phyloP scores from a whole-genome alignment of 2,888 invertebrate genomes.

The Lampropteryx suffumata region DNA sequence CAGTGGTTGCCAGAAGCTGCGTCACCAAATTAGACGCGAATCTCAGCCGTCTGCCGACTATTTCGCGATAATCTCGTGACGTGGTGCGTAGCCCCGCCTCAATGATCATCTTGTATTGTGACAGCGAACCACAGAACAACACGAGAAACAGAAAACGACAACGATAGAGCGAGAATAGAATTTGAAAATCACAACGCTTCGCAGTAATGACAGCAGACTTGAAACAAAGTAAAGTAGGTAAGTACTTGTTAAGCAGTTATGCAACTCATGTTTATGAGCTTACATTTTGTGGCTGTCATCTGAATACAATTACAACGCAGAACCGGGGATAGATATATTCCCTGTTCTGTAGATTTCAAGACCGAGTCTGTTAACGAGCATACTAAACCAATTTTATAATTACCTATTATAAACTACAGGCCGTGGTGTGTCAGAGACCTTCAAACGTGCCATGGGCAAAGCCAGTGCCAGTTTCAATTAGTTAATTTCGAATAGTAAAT shows the following conservation, averaged over 20 bases:
- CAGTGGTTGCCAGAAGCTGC: constrained; percentile 48
- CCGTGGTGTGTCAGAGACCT: constrained; percentile 39
- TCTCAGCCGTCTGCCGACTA: constrained; percentile 39
- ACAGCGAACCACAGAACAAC: constrained; percentile 56
- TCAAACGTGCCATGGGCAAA: constrained; percentile 47
- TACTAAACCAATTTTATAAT: too few relatives aligned
- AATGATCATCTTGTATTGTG: constrained; percentile 42
- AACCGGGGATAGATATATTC: too few relatives aligned
- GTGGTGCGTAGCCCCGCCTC: constrained; percentile 74
- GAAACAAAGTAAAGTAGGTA: constrained; percentile 13
- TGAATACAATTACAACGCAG: too few relatives aligned
- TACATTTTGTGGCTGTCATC: constrained; percentile 1
- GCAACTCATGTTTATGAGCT: constrained; percentile 7
- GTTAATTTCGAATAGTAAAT: constrained; percentile 13
- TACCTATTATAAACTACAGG: constrained; percentile 13
- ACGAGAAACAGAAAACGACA: constrained; percentile 45
- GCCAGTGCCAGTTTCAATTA: too few relatives aligned
- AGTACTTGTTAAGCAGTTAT: constrained; percentile 12
- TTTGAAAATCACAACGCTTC: constrained; percentile 10
- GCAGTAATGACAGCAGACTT: constrained; percentile 14
- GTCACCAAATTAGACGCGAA: constrained; percentile 80
- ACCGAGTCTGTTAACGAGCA: too few relatives aligned
- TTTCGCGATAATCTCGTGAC: constrained; percentile 49
- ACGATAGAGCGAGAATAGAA: constrained; percentile 53
- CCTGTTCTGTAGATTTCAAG: too few relatives aligned